Base-by-base conservation (phyloP, 2,113 vertebrate genomes). In the Malurus melanocephalus region DNA sequence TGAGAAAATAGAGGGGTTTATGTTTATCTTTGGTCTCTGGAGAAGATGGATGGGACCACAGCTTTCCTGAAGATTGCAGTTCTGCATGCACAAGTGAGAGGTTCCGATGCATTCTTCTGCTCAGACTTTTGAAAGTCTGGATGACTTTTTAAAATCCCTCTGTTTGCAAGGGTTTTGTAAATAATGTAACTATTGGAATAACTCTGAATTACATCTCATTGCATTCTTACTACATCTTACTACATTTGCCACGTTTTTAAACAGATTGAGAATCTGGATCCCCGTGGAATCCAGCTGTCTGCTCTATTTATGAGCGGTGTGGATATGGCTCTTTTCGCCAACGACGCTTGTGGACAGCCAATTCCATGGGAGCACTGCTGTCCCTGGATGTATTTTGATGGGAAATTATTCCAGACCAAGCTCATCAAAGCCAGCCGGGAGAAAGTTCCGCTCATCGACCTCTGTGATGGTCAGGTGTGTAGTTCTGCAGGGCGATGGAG, bases 351-450 rank as follows among this genome's bases (percentile, higher is more conserved):
- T 2, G 99, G 99, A 27, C 99, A 99, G 96, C 99, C 99, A 0
- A 97, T 99, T 92, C 99, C 98, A 9, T 99, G 99, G 99, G 99
- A 99, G 90, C 98, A 99, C 97, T 99, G 99, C 97, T 99, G 99
- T 92, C 99, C 99, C 2, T 99, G 99, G 99, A 99, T 99, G 98
- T 99, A 99, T 96, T 99, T 99, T 92, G 99, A 99, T 87, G 99
- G 99, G 78, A 99, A 99, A 72, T 98, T 99, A 88, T 98, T 99
- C 90, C 99, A 99, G 96, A 98, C 98, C 94, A 99, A 99, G 96
- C 98, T 99, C 90, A 98, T 98, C 91, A 98, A 97, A 97, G 98
- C 98, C 95, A 98, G 96, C 96, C 97, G 98, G 96, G 98, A 99
- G 94, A 99, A 99, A 96, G 98, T 98, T 93, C 98, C 98, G n/a